phyloP scores from a whole-genome alignment of 2,888 invertebrate genomes.

The Anthoptus insignis region DNA sequence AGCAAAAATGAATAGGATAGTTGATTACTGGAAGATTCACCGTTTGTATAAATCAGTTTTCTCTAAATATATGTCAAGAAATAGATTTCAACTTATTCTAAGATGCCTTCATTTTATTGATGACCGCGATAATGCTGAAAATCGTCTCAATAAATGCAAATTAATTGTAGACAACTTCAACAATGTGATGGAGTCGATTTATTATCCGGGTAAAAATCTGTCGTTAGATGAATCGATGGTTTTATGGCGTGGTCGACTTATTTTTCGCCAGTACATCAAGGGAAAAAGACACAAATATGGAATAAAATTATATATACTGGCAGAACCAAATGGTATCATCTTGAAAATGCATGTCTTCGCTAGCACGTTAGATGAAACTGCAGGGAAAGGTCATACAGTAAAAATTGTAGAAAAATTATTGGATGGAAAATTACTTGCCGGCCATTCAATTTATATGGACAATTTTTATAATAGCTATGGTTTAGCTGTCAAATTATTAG shows the following conservation, averaged over 20 bases:
- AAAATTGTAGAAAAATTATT: constrained; percentile 53
- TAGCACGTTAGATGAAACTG: constrained; percentile 48
- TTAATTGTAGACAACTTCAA: constrained; percentile 59
- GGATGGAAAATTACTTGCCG: constrained; percentile 55
- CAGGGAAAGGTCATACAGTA: constrained; percentile 48
- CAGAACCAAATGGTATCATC: constrained; percentile 57
- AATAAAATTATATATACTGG: constrained; percentile 59
- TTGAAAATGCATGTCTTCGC: constrained; percentile 51
- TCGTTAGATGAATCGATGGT: constrained; percentile 60
- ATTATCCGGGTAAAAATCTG: constrained; percentile 56
- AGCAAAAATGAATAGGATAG: constrained; percentile 55
- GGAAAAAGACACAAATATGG: constrained; percentile 59
- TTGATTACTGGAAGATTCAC: constrained; percentile 63
- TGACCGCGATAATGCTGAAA: constrained; percentile 46
- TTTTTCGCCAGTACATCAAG: constrained; percentile 43
- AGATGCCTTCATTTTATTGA: constrained; percentile 58
- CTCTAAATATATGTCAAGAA: constrained; percentile 56
- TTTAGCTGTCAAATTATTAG: constrained; percentile 55
- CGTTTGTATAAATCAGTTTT: constrained; percentile 58
- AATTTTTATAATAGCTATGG: constrained; percentile 57
- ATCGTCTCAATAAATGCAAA: constrained; percentile 54
- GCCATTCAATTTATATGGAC: constrained; percentile 58
- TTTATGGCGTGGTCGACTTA: constrained; percentile 55
- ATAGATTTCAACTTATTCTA: constrained; percentile 60
- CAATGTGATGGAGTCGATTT: constrained; percentile 54